A percentile compares a stretch with the other conserved stretches of the same genome.
These are phyloP conservation scores for Burhinus oedicnemus DNA, from an alignment of 2,113 vertebrate genomes.

Conservation along the genomic window DNA sequence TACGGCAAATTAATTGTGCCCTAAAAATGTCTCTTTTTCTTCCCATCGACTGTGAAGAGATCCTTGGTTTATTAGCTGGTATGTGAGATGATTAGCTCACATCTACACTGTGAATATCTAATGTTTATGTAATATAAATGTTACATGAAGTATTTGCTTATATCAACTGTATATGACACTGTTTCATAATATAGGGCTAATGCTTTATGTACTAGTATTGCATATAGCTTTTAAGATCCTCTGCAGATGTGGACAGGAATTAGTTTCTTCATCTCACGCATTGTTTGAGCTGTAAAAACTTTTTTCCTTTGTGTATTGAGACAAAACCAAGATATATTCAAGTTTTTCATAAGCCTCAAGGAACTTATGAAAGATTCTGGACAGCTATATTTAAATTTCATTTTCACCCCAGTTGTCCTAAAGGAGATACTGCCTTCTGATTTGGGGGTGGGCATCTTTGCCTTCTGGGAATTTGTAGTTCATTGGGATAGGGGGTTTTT, in stretches of 20 bases:
- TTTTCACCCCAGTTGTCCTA: neutral
- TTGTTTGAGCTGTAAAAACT: neutral
- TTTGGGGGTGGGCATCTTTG: neutral
- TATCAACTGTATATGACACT: neutral
- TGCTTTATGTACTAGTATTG: neutral
- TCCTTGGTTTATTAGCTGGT: conserved; percentile 8
- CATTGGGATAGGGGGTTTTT: neutral
- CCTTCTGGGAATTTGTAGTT: neutral
- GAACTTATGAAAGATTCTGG: neutral
- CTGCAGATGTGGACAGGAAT: neutral
- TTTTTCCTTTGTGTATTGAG: neutral
- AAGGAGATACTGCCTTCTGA: neutral
- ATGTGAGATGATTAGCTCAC: neutral
- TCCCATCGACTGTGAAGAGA: neutral
- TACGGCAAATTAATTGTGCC: conserved; percentile 45
- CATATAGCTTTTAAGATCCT: neutral
- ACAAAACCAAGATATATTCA: neutral
- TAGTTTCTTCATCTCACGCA: neutral
- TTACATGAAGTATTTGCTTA: neutral
- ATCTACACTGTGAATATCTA: neutral
- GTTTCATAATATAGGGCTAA: neutral
- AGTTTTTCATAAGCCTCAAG: neutral
- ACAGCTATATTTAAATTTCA: neutral
- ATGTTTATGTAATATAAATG: neutral
- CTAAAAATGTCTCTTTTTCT: conserved; percentile 47